These are phyloP conservation scores for Hipparchia sbordonii DNA, from an alignment of 2,888 invertebrate genomes.

Conservation along the genomic window DNA sequence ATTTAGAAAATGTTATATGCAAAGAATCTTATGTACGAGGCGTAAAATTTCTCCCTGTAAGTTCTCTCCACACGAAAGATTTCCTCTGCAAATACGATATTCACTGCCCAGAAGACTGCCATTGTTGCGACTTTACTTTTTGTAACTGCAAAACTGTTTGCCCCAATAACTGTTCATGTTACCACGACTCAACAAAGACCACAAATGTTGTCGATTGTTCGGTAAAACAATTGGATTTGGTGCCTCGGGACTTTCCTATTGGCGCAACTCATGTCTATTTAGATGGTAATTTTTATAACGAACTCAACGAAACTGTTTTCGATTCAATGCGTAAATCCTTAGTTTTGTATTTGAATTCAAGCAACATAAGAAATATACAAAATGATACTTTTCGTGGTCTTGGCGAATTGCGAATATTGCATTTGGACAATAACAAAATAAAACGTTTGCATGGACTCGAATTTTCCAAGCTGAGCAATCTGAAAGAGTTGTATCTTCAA, in stretches of 20 bases:
- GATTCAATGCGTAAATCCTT: slow-evolving; percentile 76
- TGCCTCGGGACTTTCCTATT: slow-evolving; percentile 93
- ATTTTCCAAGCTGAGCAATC: slow-evolving; percentile 90
- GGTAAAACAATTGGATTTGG: slow-evolving; percentile 87
- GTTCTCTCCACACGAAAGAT: slow-evolving; percentile 89
- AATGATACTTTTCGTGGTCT: slow-evolving; percentile 94
- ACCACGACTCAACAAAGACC: slow-evolving; percentile 95
- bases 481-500: slow-evolving; percentile 93
- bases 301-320: slow-evolving; percentile 83
- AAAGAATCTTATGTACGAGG: slow-evolving; percentile 92
- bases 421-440: slow-evolving; percentile 93
- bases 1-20: slow-evolving; percentile 93
- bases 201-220: slow-evolving; percentile 96
- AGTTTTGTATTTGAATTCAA: slow-evolving; percentile 92
- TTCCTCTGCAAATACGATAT: slow-evolving; percentile 95
- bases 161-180: slow-evolving; percentile 95
- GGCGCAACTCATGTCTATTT: slow-evolving; percentile 96
- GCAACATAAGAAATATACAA: slow-evolving; percentile 90
- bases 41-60: slow-evolving; percentile 89
- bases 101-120: slow-evolving; percentile 95
- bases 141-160: slow-evolving; percentile 98
- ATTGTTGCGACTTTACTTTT: slow-evolving; percentile 97
- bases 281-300: slow-evolving; percentile 93
- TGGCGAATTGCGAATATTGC: slow-evolving; percentile 88
- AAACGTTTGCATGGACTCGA: slow-evolving; percentile 90